phyloP scores from a whole-genome alignment of 2,888 invertebrate species.

The Lysandra bellargus region DNA sequence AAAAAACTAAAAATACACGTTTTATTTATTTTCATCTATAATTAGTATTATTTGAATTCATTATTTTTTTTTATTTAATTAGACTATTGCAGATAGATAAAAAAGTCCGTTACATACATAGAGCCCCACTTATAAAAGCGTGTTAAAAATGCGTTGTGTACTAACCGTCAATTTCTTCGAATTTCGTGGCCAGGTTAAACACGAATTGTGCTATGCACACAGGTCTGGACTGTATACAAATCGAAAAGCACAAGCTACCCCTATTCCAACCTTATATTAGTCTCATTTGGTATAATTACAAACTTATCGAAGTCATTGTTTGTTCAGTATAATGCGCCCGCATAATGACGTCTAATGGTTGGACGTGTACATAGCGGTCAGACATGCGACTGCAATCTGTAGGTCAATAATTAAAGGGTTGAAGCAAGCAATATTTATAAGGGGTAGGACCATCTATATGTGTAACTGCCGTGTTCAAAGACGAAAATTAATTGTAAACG shows the following conservation, averaged over 20 bases:
- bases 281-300: conserved; percentile 13
- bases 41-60: too few relatives aligned
- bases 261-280: background rate
- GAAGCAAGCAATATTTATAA: background rate
- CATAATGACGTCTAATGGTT: conserved; percentile 4
- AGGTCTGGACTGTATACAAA: background rate
- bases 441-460: too few relatives aligned
- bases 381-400: conserved; percentile 21
- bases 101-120: too few relatives aligned
- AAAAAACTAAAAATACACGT: too few relatives aligned
- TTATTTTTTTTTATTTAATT: too few relatives aligned
- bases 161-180: too few relatives aligned
- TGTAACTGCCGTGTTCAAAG: too few relatives aligned
- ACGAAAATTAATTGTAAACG: too few relatives aligned
- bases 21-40: too few relatives aligned
- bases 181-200: background rate
- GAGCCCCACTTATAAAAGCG: too few relatives aligned
- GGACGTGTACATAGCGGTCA: background rate
- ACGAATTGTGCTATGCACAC: background rate
- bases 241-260: background rate
- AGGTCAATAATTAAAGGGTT: background rate
- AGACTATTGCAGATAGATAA: too few relatives aligned
- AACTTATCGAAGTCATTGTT: conserved; percentile 24
- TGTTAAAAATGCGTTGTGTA: background rate
- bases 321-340: conserved; percentile 17